phyloP scores from a whole-genome alignment of 2,113 vertebrate genomes.

The Oophaga pumilio region DNA sequence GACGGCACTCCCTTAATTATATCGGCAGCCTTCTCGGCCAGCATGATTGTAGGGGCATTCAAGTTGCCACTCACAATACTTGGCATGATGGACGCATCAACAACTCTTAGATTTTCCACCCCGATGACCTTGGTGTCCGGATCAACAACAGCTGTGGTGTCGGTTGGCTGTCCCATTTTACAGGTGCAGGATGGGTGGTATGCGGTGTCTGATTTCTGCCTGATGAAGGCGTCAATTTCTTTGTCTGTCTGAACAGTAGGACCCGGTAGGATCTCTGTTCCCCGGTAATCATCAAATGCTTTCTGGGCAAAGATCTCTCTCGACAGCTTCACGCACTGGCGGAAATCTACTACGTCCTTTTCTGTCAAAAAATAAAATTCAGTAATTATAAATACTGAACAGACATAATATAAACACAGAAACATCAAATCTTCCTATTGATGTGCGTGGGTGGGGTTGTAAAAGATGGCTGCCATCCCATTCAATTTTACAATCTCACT shows the following conservation, averaged over 20 bases:
- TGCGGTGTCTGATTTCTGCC: conserved; percentile 87
- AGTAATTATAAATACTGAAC: not conserved
- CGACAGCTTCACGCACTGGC: conserved; percentile 82
- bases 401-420: not conserved
- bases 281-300: conserved; percentile 86
- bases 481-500: no score
- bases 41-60: conserved; percentile 94
- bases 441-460: no score
- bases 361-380: conserved; percentile 73
- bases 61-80: conserved; percentile 92
- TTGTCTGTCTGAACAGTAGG: conserved; percentile 77
- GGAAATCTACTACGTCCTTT: conserved; percentile 84
- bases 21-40: conserved; percentile 94
- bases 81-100: conserved; percentile 97
- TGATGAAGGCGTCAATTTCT: conserved; percentile 90
- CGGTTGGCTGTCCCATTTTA: conserved; percentile 87
- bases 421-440: not conserved
- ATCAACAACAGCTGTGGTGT: conserved; percentile 85
- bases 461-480: no score
- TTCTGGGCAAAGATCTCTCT: conserved; percentile 93
- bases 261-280: conserved; percentile 85
- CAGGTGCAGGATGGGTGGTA: conserved; percentile 97
- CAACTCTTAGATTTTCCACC: conserved; percentile 82
- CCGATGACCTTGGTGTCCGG: conserved; percentile 83
- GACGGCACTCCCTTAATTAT: conserved; percentile 81